Conservation (phyloP, 2,113 vertebrate species). For the Grammomys dolichurus region DNA sequence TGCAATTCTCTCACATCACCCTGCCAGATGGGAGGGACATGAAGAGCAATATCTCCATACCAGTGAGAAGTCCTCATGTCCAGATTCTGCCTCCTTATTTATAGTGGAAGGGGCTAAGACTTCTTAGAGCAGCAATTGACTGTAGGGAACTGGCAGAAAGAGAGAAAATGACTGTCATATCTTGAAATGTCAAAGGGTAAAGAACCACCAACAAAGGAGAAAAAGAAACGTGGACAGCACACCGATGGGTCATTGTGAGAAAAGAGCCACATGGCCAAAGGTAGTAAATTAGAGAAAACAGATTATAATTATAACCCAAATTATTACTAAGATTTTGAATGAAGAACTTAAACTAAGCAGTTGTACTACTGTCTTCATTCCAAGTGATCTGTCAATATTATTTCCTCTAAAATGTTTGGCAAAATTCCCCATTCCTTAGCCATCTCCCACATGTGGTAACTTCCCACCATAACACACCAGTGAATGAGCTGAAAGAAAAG, state of each 20-base stretch:
- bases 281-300: not conserved
- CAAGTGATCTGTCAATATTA: too few relatives aligned
- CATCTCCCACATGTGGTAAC: fast-evolving
- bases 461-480: not conserved
- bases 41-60: not conserved
- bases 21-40: not conserved
- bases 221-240: not conserved
- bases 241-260: not conserved
- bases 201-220: not conserved
- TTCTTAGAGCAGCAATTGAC: not conserved
- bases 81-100: not conserved
- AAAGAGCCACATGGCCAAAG: not conserved
- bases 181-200: not conserved
- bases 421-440: fast-evolving
- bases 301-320: not conserved
- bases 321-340: not conserved
- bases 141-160: not conserved
- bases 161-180: not conserved
- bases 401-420: too few relatives aligned
- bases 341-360: not conserved
- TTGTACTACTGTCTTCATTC: not conserved
- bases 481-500: not conserved
- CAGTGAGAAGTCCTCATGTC: fast-evolving
- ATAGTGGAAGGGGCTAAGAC: not conserved
- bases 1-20: not conserved